Percentiles rank a stretch among this genome's conserved stretches.
These are phyloP conservation scores for Xylota segnis DNA, from an alignment of 2,888 invertebrate species.

Conservation along the genomic window DNA sequence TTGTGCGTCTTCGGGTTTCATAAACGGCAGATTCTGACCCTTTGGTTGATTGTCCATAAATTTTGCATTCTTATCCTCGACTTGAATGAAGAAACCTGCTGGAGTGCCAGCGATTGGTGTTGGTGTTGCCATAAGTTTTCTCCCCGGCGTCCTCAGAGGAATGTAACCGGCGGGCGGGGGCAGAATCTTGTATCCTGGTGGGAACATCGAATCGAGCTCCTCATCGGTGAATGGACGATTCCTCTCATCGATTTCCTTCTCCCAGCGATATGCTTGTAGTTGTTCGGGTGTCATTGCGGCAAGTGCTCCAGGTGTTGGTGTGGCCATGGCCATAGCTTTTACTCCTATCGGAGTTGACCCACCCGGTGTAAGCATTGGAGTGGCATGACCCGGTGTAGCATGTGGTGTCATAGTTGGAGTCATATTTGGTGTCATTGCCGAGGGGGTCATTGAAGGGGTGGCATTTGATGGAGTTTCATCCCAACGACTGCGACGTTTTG, in stretches of 20 bases:
- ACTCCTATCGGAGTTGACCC: conserved; percentile 94
- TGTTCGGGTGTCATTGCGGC: conserved; percentile 99
- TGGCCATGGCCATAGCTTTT: conserved; percentile 99
- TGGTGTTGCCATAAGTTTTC: conserved; percentile 98
- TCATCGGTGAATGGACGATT: conserved; percentile 98
- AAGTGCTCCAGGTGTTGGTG: conserved; percentile 97
- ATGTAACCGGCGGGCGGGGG: conserved; percentile 98
- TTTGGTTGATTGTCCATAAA: conserved; percentile 98
- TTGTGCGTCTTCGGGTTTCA: conserved; percentile 99
- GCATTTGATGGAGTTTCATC: conserved; percentile 97
- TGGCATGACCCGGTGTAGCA: conserved; percentile 89
- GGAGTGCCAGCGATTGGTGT: conserved; percentile 97
- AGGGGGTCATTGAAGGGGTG: conserved; percentile 90
- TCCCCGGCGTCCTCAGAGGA: conserved; percentile 98
- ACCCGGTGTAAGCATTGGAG: conserved; percentile 91
- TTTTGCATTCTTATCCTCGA: conserved; percentile 94
- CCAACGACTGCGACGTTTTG: conserved; percentile 98
- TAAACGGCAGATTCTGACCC: conserved; percentile 96
- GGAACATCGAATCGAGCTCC: conserved; percentile 98
- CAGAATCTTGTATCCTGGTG: conserved; percentile 98
- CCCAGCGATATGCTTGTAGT: conserved; percentile 98
- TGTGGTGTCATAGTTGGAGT: conserved; percentile 91
- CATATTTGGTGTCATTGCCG: conserved; percentile 87
- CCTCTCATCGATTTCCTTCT: conserved; percentile 98
- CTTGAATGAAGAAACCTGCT: conserved; percentile 97